Base-by-base conservation (phyloP, 2,888 invertebrate species). In the Noctuana brunneofusca region DNA sequence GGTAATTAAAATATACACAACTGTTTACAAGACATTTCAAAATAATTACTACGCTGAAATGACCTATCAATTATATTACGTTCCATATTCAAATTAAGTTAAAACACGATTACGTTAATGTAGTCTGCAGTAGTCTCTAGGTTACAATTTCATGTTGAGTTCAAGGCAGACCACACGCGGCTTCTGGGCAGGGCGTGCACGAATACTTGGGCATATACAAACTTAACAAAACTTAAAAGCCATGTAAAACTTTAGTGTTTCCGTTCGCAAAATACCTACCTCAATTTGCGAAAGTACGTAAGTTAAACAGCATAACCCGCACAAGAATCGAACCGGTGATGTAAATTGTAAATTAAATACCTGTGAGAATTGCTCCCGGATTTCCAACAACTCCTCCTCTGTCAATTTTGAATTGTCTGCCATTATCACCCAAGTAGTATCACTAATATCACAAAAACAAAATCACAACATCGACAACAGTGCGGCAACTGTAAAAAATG, bases 331-430 rank as follows among this genome's bases (percentile, higher is more conserved):
- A 30, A 41, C 49, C 55, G 55, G 55, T 55, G 14, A 49, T 53
- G 30, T 41, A 46, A 87, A 92, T 46, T 53, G 30, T 41, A 46
- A 87, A 92, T 46, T 92, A 71, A 70, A 69, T 92, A 96, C 96
- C 92, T 94, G 93, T 74, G 92, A 92, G 81, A 96, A 96, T 81
- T 95, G 95, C 87, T 96, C 96, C 78, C 93, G 93, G 76, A 96
- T 94, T 89, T 96, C 96, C 67, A 93, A 88, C 74, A 93, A 93
- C 89, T 96, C 96, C 79, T 96, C 96, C 64, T 92, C 92, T 65
- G 93, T 93, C 78, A 95, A 85, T 84, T 92, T 92, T 71, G 92
- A 86, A 83, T 92, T 89, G 79, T 91, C 90, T 82, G 91, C 87
- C 91, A 92, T 91, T 70, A 79, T 86, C 79, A 78, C 83, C 76